phyloP scores from a whole-genome alignment of 2,797 vertebrate species.

The Acrossocheilus wenchowensis region DNA sequence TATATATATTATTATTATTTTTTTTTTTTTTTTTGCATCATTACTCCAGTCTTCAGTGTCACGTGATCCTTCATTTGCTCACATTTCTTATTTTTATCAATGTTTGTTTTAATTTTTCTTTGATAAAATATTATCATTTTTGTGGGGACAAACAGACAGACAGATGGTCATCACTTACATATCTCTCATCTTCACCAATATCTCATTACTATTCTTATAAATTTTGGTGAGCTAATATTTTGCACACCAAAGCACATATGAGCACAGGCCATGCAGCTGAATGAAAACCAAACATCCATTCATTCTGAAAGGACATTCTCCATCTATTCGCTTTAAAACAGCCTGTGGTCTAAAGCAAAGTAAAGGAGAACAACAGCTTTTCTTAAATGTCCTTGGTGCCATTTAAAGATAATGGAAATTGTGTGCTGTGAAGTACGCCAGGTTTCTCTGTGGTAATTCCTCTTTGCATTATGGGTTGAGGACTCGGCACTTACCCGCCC shows the following conservation, averaged over 20 bases:
- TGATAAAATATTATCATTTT: background rate
- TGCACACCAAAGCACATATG: background rate
- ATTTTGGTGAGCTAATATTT: background rate
- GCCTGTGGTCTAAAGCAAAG: slow-evolving; percentile 53
- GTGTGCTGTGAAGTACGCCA: slow-evolving; percentile 62
- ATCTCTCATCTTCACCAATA: background rate
- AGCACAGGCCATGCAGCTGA: slow-evolving; percentile 14
- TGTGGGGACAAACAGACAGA: background rate
- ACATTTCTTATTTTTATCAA: too few relatives aligned
- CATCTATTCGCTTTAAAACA: slow-evolving; percentile 42
- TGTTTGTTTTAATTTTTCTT: background rate
- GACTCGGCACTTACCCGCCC: slow-evolving; percentile 58
- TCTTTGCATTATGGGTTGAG: slow-evolving; percentile 59
- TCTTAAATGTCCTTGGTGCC: slow-evolving; percentile 59
- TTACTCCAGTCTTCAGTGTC: too few relatives aligned
- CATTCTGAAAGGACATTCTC: slow-evolving; percentile 33
- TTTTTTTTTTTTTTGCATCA: too few relatives aligned
- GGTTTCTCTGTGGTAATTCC: slow-evolving; percentile 58
- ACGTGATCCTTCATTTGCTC: too few relatives aligned
- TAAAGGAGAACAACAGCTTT: slow-evolving; percentile 46
- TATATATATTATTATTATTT: too few relatives aligned
- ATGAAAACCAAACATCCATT: slow-evolving; percentile 46
- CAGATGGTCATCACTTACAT: background rate
- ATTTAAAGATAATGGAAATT: slow-evolving; percentile 64
- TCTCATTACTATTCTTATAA: background rate